phyloP scores from a whole-genome alignment of 2,113 vertebrate genomes.

The Larimichthys polyactis region DNA sequence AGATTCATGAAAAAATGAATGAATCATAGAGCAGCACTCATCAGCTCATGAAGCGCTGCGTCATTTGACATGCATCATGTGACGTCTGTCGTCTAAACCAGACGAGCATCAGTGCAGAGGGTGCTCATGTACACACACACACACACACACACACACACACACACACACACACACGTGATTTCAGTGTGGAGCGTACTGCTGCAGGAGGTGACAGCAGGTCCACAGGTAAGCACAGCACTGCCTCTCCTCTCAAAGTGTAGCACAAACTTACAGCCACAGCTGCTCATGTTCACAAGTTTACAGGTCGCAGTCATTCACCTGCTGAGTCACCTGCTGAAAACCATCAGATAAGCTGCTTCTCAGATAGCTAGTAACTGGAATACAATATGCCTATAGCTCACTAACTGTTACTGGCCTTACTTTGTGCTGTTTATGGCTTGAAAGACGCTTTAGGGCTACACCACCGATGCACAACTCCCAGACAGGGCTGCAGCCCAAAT shows the following conservation, averaged over 20 bases:
- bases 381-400: slow-evolving; percentile 21
- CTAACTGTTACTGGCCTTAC: slow-evolving; percentile 44
- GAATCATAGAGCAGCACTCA: background rate
- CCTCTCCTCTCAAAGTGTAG: slow-evolving; percentile 62
- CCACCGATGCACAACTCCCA: slow-evolving; percentile 53
- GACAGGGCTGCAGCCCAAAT: slow-evolving; percentile 52
- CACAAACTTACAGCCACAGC: slow-evolving; percentile 55
- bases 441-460: slow-evolving; percentile 46
- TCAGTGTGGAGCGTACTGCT: background rate
- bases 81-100: too few relatives aligned
- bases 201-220: slow-evolving; percentile 6
- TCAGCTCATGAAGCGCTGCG: background rate
- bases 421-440: slow-evolving; percentile 40
- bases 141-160: too few relatives aligned
- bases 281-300: slow-evolving; percentile 48
- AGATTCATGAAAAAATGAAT: too few relatives aligned
- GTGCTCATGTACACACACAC: too few relatives aligned
- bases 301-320: slow-evolving; percentile 9
- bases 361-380: background rate
- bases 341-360: slow-evolving; percentile 39
- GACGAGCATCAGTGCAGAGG: background rate
- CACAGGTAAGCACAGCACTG: slow-evolving; percentile 70
- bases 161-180: background rate
- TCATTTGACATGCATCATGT: background rate
- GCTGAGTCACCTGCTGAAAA: background rate